Conservation (phyloP, 2,888 invertebrate species). For the Mechanitis messenoides region DNA sequence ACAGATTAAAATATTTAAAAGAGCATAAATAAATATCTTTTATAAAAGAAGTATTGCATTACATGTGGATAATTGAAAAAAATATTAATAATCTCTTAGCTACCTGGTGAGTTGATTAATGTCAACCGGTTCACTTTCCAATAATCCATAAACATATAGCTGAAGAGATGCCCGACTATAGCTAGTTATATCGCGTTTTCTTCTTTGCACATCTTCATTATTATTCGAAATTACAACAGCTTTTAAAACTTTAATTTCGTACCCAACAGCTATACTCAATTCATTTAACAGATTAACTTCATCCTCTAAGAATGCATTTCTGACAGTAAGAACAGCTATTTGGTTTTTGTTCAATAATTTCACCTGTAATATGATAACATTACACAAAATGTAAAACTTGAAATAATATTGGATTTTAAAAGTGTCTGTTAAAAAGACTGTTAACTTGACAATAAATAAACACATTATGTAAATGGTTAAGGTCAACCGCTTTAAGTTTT, state of each 20-base stretch:
- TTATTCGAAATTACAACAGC: constrained; percentile 53
- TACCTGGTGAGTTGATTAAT: constrained; percentile 51
- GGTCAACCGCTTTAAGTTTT: constrained; percentile 30
- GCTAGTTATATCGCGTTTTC: constrained; percentile 33
- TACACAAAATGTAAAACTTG: not conserved
- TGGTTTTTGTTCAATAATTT: constrained; percentile 56
- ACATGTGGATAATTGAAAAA: not conserved
- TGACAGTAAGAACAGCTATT: constrained; percentile 61
- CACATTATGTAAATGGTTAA: constrained; percentile 31
- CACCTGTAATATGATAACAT: constrained; percentile 54
- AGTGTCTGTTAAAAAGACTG: constrained; percentile 25
- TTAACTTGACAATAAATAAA: constrained; percentile 30
- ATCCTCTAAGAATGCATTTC: constrained; percentile 59
- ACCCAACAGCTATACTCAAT: constrained; percentile 51
- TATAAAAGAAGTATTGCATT: too few species aligned
- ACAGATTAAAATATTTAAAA: not conserved
- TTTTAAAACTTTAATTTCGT: constrained; percentile 59
- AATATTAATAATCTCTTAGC: constrained; percentile 25
- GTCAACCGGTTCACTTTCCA: constrained; percentile 49
- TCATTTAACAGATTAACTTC: constrained; percentile 46
- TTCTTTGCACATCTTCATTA: constrained; percentile 32
- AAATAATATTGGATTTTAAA: constrained; percentile 19
- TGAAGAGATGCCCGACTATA: constrained; percentile 46
- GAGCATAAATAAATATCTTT: not conserved
- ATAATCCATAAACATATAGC: constrained; percentile 59